Evolutionary conservation across 2,113 vertebrate species (phyloP), one percentile per base, ranked within the genome.

Genomic region (Eulacestoma nigropectus): DNA sequence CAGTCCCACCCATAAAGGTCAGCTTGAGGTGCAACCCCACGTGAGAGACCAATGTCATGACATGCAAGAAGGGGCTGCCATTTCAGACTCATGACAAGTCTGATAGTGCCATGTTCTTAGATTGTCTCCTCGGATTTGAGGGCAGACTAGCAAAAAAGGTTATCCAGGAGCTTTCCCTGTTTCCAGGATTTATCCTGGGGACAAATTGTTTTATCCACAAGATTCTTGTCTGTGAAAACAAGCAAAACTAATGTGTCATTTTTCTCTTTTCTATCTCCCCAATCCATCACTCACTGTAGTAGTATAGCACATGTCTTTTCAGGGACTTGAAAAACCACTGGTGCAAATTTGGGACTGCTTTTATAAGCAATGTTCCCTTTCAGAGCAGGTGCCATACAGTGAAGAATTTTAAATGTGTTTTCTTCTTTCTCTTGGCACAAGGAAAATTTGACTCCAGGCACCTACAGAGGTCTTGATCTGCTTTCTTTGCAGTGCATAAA

Each of bases 401-500:
- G 53, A 12, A 82, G 74, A 60, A 69, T 79, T 87, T 87, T 65
- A 69, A 47, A 10, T 44, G 5, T 42, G 19, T 72, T 78, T 79
- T 78, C 60, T 80, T 73, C 41, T 89, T 94, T 46, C 49, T 42
- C 57, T 76, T 6, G 5, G 27, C 65, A 87, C 10, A 78, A 85
- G 49, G 22, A 84, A 89, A 68, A 41, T 32, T 73, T 41, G 33
- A 70, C 47, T 87, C 37, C 23, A 95, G 59, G 37, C 16, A 86
- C 22, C 53, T 56, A 56, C 33, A 83, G 72, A 72, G 29, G 11
- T 74, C 68, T 77, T 91, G 56, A 70, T 81, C 39, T 81, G 25
- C 14, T 68, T 85, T 95, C 65, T 92, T 90, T 79, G 25, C 60
- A 82, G 68, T 64, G 52, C 37, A 88, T 90, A 89, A 96, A 93